A percentile compares a stretch with the other conserved stretches of the same genome.
These are phyloP conservation scores for Chirona hameri DNA, from an alignment of 2,888 invertebrate genomes.

Conservation along the genomic window DNA sequence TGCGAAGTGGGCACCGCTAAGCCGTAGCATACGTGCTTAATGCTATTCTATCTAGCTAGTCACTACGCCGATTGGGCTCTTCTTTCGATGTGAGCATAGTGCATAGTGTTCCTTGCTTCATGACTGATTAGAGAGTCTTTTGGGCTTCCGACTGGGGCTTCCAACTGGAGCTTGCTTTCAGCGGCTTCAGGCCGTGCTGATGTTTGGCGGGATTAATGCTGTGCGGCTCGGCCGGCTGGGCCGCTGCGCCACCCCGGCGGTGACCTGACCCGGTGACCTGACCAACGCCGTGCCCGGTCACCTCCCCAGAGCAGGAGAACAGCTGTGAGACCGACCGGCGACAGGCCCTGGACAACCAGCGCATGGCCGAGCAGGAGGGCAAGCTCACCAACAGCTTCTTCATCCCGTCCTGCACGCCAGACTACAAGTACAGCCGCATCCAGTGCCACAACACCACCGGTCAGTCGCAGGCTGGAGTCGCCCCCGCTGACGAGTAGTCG, in stretches of 20 bases:
- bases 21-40: too few species aligned
- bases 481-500: too few species aligned
- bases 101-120: neutral
- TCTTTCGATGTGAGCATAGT: too few species aligned
- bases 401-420: neutral
- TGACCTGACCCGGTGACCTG: neutral
- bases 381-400: constrained; percentile 7
- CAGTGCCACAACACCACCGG: constrained; percentile 12
- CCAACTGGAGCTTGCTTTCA: neutral
- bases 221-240: too few species aligned
- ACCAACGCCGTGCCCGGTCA: too few species aligned
- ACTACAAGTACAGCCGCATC: constrained; percentile 4
- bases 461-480: neutral
- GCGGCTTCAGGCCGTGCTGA: neutral
- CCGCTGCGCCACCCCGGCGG: too few species aligned
- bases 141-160: neutral
- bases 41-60: too few species aligned
- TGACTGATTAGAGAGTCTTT: neutral
- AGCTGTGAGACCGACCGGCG: neutral
- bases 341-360: constrained; percentile 7
- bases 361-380: constrained; percentile 13
- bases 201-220: too few species aligned
- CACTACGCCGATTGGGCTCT: too few species aligned
- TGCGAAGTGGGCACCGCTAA: too few species aligned
- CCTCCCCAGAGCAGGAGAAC: neutral